These are phyloP conservation scores for Gasterosteus nipponicus DNA, from an alignment of 2,113 vertebrate genomes.

Conservation along the genomic window DNA sequence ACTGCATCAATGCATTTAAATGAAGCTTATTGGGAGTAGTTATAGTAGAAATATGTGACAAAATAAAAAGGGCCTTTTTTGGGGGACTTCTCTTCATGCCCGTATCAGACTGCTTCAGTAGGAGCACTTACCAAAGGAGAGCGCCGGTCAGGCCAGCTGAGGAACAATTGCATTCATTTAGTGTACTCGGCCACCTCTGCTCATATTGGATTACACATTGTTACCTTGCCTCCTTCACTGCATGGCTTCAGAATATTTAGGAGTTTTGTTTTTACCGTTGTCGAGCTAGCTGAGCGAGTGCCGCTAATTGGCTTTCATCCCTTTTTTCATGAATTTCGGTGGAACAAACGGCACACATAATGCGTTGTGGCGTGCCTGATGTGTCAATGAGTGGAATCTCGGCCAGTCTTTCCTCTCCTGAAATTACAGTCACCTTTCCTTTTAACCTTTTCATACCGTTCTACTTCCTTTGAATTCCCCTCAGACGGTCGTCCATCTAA, in stretches of 20 bases:
- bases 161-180: conserved; percentile 56
- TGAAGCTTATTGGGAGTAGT: conserved; percentile 14
- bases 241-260: conserved; percentile 12
- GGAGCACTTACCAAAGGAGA: conserved; percentile 51
- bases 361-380: not conserved
- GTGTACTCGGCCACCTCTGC: conserved; percentile 38
- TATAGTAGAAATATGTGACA: not conserved
- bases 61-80: not conserved
- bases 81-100: conserved; percentile 5
- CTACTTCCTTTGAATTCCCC: conserved; percentile 32
- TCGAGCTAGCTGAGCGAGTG: conserved; percentile 20
- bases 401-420: conserved; percentile 5
- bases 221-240: conserved; percentile 18
- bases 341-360: not conserved
- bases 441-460: conserved; percentile 43
- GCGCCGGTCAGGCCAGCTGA: conserved; percentile 17
- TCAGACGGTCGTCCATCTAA: conserved; percentile 58
- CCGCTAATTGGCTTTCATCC: conserved; percentile 27
- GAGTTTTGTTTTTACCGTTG: conserved; percentile 24
- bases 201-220: conserved; percentile 44
- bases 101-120: conserved; percentile 14
- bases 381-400: conserved; percentile 26
- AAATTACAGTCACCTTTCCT: conserved; percentile 43
- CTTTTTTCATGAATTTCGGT: not conserved
- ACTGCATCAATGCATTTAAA: conserved; percentile 16